A percentile compares a stretch with the other conserved stretches of the same genome.
These are phyloP conservation scores for Panulirus ornatus DNA, from an alignment of 1,140 invertebrate species.

Conservation along the genomic window DNA sequence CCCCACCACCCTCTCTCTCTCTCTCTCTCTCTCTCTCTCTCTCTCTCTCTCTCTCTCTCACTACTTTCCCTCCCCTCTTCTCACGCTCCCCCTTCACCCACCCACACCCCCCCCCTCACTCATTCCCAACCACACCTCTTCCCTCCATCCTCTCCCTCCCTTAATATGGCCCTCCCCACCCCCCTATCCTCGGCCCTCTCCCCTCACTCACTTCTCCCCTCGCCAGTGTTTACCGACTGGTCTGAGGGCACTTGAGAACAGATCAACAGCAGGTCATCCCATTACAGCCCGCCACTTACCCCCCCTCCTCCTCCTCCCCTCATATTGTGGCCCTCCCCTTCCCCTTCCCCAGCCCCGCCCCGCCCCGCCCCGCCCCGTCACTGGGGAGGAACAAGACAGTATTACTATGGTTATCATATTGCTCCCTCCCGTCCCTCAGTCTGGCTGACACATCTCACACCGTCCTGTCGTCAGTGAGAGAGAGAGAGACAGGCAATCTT, in stretches of 20 bases:
- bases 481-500: too few species aligned
- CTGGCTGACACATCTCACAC: too few species aligned
- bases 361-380: neutral
- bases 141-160: neutral
- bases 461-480: too few species aligned
- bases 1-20: neutral
- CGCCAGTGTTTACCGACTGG: constrained; percentile 37
- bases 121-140: too few species aligned
- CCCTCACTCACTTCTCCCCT: constrained; percentile 7
- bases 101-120: too few species aligned
- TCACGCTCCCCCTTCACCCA: neutral
- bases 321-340: neutral
- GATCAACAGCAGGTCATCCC: constrained; percentile 57
- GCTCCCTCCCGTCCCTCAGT: too few species aligned
- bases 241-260: constrained; percentile 41
- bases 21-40: neutral
- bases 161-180: neutral
- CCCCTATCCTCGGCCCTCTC: neutral
- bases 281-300: neutral
- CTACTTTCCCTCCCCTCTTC: neutral
- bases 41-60: neutral
- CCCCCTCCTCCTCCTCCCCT: neutral
- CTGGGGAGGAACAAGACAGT: neutral
- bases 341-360: neutral
- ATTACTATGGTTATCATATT: neutral